Evolutionary conservation across 1,140 invertebrate species (phyloP), one percentile per base, ranked within the genome.

Genomic region (Eurosta solidaginis): DNA sequence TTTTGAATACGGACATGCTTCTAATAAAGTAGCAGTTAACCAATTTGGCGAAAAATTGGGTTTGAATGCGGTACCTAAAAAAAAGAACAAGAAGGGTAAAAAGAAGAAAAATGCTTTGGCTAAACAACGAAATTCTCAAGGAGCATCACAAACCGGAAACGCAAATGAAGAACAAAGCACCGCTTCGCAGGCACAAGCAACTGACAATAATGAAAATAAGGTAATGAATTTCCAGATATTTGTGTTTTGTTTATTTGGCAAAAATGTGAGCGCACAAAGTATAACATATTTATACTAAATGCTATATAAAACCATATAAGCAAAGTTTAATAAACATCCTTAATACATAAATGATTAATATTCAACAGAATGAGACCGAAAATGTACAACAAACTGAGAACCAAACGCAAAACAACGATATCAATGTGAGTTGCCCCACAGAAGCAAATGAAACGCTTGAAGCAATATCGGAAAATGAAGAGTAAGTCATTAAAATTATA

Each of bases 1-100:
- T 59, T 90, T 91, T 85, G 90, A 92, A 74, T 92, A 92, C 80
- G 89, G 90, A 79, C 91, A 92, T 80, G 88, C 88, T 77, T 90
- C 90, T 14, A 80, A 78, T 42, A 90, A n/a, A n/a, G n/a, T 14
- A 20, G 63, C 25, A 33, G 12, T 29, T 14, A 74, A 74, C 40
- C 33, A 36, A 52, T 40, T 36, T 49, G 77, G 59, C 54, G 74
- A 74, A 7, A 50, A n/a, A n/a, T n/a, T 20, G 20, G 17, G 45
- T 4, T 2, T 20, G 33, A 54, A 42, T 47, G 73, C 1, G 33
- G 40, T 40, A 45, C 44, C 47, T 25, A 76, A 52, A 9, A 76
- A 54, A 76, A 76, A 52, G n/a, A 76, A 76, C 29, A 76, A 49
- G 44, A 76, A 49, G 25, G 6, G 25, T 20, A 76, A 52, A 45